A percentile compares a stretch with the other conserved stretches of the same genome.
phyloP scores from a whole-genome alignment of 2,888 invertebrate species.

The Fabriciana adippe region DNA sequence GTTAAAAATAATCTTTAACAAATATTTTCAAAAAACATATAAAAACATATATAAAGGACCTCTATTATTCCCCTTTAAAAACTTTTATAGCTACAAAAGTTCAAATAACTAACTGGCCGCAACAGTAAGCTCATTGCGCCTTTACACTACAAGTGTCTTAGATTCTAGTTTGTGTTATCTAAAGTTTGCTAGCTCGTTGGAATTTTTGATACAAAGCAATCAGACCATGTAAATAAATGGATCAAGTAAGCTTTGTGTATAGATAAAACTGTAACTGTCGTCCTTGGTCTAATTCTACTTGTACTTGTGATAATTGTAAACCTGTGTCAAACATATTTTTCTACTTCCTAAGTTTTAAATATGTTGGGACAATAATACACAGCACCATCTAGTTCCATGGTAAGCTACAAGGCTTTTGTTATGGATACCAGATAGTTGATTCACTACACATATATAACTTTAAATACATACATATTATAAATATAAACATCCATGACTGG shows the following conservation, averaged over 20 bases:
- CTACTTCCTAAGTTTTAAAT: no score
- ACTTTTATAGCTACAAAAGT: slow-evolving; percentile 9
- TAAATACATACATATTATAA: no score
- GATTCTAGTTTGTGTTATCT: slow-evolving; percentile 15
- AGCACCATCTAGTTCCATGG: no score
- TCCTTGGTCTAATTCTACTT: not conserved
- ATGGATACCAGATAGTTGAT: no score
- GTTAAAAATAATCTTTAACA: no score
- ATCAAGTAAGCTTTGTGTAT: not conserved
- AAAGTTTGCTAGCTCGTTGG: not conserved
- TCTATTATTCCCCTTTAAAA: not conserved
- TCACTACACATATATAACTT: no score
- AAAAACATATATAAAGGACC: slow-evolving; percentile 30
- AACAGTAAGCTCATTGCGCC: slow-evolving; percentile 27
- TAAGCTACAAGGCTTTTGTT: no score
- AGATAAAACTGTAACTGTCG: not conserved
- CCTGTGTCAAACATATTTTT: not conserved
- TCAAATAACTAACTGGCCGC: slow-evolving; percentile 16
- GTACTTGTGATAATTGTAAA: not conserved
- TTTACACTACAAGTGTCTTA: slow-evolving; percentile 6
- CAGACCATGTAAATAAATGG: slow-evolving; percentile 3
- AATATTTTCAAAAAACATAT: slow-evolving; percentile 14
- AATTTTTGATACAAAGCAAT: not conserved
- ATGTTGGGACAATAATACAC: no score
- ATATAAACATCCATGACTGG: no score